Conservation (phyloP, 2,113 vertebrate species). For the Pimephales promelas region DNA sequence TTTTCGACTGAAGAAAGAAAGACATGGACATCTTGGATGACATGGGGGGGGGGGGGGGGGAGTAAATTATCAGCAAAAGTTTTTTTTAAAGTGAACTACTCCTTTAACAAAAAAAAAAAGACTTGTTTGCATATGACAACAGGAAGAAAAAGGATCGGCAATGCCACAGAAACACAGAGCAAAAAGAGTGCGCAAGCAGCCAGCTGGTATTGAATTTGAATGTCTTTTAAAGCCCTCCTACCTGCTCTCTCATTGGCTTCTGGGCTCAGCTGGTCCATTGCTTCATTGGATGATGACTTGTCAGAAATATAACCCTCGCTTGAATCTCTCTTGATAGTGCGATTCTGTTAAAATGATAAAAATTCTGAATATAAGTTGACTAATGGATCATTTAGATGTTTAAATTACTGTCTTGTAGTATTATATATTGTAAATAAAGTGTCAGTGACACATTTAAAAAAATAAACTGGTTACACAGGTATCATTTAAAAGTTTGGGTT, state of each 20-base stretch:
- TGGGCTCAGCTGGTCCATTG: constrained; percentile 72
- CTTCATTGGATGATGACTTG: constrained; percentile 77
- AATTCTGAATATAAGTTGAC: constrained; percentile 54
- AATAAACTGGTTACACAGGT: not conserved
- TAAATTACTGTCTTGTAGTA: not conserved
- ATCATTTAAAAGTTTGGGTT: not conserved
- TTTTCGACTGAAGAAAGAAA: too few relatives aligned
- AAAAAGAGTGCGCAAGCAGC: constrained; percentile 31
- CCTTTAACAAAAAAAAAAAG: not conserved
- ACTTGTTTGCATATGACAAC: not conserved
- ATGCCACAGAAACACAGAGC: constrained; percentile 25
- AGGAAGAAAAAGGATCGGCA: not conserved
- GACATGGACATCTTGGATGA: too few relatives aligned
- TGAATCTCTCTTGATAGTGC: constrained; percentile 70
- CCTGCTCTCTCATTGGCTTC: constrained; percentile 77
- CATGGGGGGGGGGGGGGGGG: too few relatives aligned
- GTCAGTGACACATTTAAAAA: not conserved
- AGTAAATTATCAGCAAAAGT: too few relatives aligned
- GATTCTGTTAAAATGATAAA: constrained; percentile 79
- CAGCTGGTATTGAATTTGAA: constrained; percentile 16
- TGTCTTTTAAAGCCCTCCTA: constrained; percentile 63
- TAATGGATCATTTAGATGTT: not conserved
- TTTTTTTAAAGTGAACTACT: too few relatives aligned
- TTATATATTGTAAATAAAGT: not conserved
- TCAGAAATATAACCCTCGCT: constrained; percentile 74